Percentiles rank a stretch among this genome's conserved stretches.
Conservation (phyloP, 2,113 vertebrate genomes). For the Setophaga coronata region DNA sequence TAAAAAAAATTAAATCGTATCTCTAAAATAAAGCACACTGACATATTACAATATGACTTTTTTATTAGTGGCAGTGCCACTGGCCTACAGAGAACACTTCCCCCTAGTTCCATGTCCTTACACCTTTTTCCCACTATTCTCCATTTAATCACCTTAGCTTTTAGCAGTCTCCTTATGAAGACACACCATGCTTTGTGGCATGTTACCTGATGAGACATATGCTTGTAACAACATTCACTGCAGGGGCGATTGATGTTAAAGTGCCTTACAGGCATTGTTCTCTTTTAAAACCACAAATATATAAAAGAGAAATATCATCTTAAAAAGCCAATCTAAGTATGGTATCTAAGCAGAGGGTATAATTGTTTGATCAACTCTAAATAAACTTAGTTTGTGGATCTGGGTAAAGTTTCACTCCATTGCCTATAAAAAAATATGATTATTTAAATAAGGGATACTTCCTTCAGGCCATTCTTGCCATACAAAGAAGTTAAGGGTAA, state of each 20-base stretch:
- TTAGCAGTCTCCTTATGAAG: neutral
- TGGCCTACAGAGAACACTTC: neutral
- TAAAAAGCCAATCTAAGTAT: neutral
- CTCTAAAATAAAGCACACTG: neutral
- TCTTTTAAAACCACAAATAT: neutral
- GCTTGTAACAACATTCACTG: neutral
- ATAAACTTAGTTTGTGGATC: neutral
- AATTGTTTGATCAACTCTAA: neutral
- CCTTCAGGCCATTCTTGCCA: neutral
- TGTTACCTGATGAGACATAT: neutral
- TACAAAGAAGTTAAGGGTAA: neutral
- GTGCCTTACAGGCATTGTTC: neutral
- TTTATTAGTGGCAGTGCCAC: neutral
- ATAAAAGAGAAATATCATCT: neutral
- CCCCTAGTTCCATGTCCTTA: neutral
- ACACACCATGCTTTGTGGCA: neutral
- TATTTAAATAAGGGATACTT: neutral
- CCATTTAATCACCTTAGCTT: neutral
- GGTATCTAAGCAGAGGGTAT: neutral
- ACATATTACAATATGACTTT: neutral
- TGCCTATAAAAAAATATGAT: neutral
- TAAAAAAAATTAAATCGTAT: neutral
- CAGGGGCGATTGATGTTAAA: neutral
- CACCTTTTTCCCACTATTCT: neutral
- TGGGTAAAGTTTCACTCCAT: neutral